Evolutionary conservation across 2,888 invertebrate species (phyloP).

Genomic region (Hypselothyrea guttata): DNA sequence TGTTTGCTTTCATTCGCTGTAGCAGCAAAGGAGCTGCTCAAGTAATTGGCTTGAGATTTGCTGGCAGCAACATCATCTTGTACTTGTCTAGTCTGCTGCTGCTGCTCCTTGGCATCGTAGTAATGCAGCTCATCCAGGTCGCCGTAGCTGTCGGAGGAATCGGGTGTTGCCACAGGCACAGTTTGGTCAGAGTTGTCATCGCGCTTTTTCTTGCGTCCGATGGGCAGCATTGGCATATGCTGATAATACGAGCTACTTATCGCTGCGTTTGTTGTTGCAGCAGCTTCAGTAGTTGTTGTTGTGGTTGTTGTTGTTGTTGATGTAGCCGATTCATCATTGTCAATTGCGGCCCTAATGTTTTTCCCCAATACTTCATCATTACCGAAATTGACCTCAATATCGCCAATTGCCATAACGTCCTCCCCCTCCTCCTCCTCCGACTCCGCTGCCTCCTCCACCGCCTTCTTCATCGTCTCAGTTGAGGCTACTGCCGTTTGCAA

Average conservation of each 20-base stretch:
- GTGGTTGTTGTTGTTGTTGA: conserved; percentile 15
- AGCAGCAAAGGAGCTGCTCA: conserved; percentile 30
- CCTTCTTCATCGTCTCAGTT: conserved; percentile 15
- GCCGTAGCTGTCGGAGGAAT: no score
- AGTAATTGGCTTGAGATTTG: conserved; percentile 46
- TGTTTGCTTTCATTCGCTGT: conserved; percentile 24
- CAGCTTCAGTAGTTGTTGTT: conserved; percentile 1
- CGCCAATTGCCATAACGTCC: conserved; percentile 63
- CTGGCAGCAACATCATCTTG: conserved; percentile 1
- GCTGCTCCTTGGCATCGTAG: conserved; percentile 36
- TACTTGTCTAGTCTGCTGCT: background rate
- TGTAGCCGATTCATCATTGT: conserved; percentile 65
- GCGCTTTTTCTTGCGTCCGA: conserved; percentile 44
- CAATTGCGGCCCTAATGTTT: conserved; percentile 49
- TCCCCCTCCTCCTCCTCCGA: no score
- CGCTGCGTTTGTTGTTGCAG: conserved; percentile 16
- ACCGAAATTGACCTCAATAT: conserved; percentile 69
- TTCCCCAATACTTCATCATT: conserved; percentile 60
- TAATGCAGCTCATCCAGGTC: conserved; percentile 55
- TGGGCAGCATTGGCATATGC: conserved; percentile 13
- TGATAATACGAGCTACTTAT: conserved; percentile 10
- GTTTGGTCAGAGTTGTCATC: conserved; percentile 32
- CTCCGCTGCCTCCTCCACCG: no score
- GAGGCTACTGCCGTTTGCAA: conserved; percentile 30
- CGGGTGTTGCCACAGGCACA: no score